Evolutionary conservation across 92 coral and sea anemone species (phyloP), one percentile per base, ranked within the genome.

Genomic region (Heteractis magnifica): DNA sequence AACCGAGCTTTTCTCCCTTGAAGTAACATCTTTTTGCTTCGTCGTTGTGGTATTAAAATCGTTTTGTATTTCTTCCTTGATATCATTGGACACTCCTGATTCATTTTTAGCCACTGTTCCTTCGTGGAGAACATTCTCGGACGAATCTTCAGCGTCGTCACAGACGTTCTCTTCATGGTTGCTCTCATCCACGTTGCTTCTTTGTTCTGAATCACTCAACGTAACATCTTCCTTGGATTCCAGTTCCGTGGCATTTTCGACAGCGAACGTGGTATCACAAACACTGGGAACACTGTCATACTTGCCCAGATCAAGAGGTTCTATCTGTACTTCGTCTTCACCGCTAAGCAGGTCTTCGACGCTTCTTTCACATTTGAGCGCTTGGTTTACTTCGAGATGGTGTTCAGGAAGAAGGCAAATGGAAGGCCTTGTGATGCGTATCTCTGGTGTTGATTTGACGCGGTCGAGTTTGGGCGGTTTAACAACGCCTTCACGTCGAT

Each of bases 251-350:
- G 44, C 44, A 1, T 52, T 71, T 10, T 52, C 85, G 14, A 81
- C 78, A 10, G 71, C 85, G 15, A 81, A 71, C 5, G 77, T 81
- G 4, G 77, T 51, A 13, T 71, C 73, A 52, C 71, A 7, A 11
- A 14, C 71, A 56, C 52, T 73, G 44, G 65, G 7, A 18, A 52
- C 59, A 4, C 49, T 49, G 16, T 75, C 77, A 65, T 84, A 84
- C n/a, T 84, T 44, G 8, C 87, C 87, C 20, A 84, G 49, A 34
- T 77, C 82, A 76, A 84, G 56, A 48, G 87, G 87, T 72, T 84
- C 82, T 4, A 84, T 64, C 10, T 84, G 82, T 11, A 82, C 85
- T 53, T 82, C 85, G 11, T 51, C 78, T 60, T 83, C 86, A 41
- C 56, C 74, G 49, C 73, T 68, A 10, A 68, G 48, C 58, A 79